Evolutionary conservation across 2,113 vertebrate genomes (phyloP).

Genomic region (Piprites chloris): DNA sequence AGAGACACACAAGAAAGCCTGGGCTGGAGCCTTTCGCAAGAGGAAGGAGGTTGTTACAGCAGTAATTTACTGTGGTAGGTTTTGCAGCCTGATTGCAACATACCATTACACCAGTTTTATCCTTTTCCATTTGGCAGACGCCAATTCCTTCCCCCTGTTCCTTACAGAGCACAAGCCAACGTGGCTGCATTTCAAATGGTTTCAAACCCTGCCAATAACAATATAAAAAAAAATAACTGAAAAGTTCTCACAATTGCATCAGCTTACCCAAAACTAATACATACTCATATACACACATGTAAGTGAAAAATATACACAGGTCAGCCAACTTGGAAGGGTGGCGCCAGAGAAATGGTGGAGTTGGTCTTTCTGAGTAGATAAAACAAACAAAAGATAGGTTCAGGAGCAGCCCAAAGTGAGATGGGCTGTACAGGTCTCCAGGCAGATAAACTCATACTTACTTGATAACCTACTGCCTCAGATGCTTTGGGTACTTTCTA

Average conservation of each 20-base stretch:
- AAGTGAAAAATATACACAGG: background rate
- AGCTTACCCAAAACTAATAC: slow-evolving; percentile 37
- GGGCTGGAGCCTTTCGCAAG: slow-evolving; percentile 1
- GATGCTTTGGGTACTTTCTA: background rate
- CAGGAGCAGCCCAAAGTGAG: background rate
- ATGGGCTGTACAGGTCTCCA: background rate
- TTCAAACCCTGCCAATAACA: slow-evolving; percentile 48
- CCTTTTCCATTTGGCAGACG: slow-evolving; percentile 52
- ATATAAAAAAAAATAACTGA: background rate
- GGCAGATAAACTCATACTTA: background rate
- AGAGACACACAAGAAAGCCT: background rate
- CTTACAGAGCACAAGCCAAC: background rate
- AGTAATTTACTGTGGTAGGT: slow-evolving; percentile 59
- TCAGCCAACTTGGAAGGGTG: background rate
- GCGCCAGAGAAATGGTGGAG: background rate
- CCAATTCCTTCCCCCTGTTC: background rate
- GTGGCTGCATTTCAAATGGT: slow-evolving; percentile 50
- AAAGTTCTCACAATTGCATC: slow-evolving; percentile 48
- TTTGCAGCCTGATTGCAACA: slow-evolving; percentile 47
- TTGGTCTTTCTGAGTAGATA: background rate
- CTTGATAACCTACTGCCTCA: background rate
- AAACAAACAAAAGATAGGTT: background rate
- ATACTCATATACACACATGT: background rate
- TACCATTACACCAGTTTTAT: slow-evolving; percentile 62
- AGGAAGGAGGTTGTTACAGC: slow-evolving; percentile 44